Percentiles rank a stretch among this genome's conserved stretches.
Evolutionary conservation across 2,888 invertebrate genomes (phyloP).

Genomic region (Nymphalis polychloros): DNA sequence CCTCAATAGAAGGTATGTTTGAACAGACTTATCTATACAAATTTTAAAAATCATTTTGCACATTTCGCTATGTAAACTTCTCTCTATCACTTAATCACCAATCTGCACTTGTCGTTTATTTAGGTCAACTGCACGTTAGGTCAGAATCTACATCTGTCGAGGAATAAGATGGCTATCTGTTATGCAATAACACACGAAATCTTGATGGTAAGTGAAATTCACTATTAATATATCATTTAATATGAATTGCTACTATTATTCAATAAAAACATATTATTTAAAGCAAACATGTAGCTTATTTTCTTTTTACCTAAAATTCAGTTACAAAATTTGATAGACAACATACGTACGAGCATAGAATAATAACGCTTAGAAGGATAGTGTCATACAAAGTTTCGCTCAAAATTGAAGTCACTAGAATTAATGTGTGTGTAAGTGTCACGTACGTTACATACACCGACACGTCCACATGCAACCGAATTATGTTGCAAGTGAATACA

Average conservation of each 20-base stretch:
- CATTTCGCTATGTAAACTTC: constrained; percentile 3
- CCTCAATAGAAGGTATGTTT: background rate
- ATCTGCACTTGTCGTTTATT: constrained; percentile 33
- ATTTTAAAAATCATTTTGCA: constrained; percentile 3
- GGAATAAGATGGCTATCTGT: constrained; percentile 16
- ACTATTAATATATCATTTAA: background rate
- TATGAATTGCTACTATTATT: background rate
- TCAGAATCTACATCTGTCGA: constrained; percentile 17
- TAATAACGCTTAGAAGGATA: too few relatives aligned
- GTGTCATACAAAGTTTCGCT: too few relatives aligned
- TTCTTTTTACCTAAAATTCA: too few relatives aligned
- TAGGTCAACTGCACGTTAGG: constrained; percentile 32
- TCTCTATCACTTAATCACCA: constrained; percentile 22
- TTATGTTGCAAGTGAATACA: too few relatives aligned
- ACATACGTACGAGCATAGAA: too few relatives aligned
- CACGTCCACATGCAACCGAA: too few relatives aligned
- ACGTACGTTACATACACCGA: too few relatives aligned
- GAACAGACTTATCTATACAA: background rate
- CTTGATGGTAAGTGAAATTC: constrained; percentile 11
- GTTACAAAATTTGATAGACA: too few relatives aligned
- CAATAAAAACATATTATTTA: background rate
- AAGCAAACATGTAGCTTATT: background rate
- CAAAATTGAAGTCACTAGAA: too few relatives aligned
- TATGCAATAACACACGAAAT: constrained; percentile 9
- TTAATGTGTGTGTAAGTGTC: too few relatives aligned